phyloP scores from a whole-genome alignment of 2,113 vertebrate species.

The Dipodomys merriami region DNA sequence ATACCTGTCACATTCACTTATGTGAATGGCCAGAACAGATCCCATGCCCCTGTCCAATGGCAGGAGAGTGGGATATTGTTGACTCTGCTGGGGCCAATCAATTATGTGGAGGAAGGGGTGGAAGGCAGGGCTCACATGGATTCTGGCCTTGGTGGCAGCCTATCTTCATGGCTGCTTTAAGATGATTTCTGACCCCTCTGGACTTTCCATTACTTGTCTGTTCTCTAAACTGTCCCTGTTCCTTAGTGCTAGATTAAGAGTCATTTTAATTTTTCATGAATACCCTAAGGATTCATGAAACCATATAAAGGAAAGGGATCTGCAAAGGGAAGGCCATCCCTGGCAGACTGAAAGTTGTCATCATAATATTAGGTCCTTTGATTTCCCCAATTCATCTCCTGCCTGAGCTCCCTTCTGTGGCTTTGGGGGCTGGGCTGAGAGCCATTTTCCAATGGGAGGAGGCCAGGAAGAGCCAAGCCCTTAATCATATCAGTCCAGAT shows the following conservation, averaged over 20 bases:
- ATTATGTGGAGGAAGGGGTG: not conserved
- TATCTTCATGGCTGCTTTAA: not conserved
- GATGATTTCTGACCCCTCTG: not conserved
- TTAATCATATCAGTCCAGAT: slow-evolving; percentile 42
- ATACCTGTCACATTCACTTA: not conserved
- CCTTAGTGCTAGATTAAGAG: slow-evolving; percentile 56
- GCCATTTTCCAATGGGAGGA: not conserved
- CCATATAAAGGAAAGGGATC: slow-evolving; percentile 24
- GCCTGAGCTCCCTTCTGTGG: not conserved
- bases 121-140: not conserved
- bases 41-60: not conserved
- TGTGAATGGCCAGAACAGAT: not conserved
- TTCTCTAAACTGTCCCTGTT: slow-evolving; percentile 29
- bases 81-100: not conserved
- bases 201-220: slow-evolving; percentile 9
- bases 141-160: not conserved
- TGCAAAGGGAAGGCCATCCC: not conserved
- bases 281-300: slow-evolving; percentile 65
- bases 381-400: not conserved
- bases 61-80: not conserved
- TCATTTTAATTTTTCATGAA: slow-evolving; percentile 71
- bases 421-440: not conserved
- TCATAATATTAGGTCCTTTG: slow-evolving; percentile 31
- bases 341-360: not conserved
- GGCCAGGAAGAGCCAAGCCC: not conserved